Evolutionary conservation across 2,113 vertebrate species (phyloP).

Genomic region (Cinclus mexicanus): DNA sequence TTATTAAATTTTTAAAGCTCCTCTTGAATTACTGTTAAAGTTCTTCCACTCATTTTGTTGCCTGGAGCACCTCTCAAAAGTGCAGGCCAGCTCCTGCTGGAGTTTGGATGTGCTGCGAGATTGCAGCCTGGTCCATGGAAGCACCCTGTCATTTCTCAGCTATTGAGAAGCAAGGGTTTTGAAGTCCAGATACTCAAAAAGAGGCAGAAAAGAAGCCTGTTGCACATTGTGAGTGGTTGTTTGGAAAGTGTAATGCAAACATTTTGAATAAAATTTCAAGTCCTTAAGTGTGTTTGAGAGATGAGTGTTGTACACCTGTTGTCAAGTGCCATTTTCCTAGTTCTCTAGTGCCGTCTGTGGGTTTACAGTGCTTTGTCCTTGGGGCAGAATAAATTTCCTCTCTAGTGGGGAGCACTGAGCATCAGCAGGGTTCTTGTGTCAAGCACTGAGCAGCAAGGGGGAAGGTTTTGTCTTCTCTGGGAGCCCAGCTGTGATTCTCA

Average conservation of each 20-base stretch:
- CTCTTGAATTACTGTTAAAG: not conserved
- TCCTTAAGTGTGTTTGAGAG: constrained; percentile 1
- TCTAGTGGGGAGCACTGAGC: not conserved
- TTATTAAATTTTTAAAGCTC: not conserved
- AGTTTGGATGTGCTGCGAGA: not conserved
- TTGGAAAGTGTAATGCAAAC: constrained; percentile 24
- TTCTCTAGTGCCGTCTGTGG: not conserved
- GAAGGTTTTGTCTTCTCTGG: not conserved
- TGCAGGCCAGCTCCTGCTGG: not conserved
- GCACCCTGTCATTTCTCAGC: not conserved
- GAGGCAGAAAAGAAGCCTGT: not conserved
- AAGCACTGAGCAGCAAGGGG: not conserved
- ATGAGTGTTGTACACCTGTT: not conserved
- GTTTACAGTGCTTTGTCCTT: not conserved
- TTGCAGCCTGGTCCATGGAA: not conserved
- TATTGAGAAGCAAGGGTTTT: not conserved
- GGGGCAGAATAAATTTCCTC: not conserved
- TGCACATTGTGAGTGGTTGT: not conserved
- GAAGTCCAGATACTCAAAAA: not conserved
- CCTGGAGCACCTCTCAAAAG: not conserved
- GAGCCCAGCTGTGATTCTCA: not conserved
- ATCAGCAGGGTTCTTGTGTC: not conserved
- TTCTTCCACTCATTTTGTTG: not conserved
- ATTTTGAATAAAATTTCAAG: not conserved
- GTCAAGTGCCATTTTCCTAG: constrained; percentile 2